Base-by-base conservation (phyloP, 1,140 invertebrate genomes). In the Formica selysi region DNA sequence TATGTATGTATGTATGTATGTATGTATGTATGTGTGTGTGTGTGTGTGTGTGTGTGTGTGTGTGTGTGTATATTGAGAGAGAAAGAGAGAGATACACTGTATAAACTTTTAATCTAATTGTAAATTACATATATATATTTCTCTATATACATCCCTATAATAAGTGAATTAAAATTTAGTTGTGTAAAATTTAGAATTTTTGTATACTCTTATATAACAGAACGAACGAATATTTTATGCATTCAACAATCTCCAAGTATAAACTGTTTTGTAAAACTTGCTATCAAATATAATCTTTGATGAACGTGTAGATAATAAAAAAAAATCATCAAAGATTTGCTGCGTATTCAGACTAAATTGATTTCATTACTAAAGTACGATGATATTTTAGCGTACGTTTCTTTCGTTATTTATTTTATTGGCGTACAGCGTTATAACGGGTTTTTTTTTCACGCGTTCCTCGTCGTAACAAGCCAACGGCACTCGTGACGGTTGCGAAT, bases 81-180 rank as follows among this genome's bases (percentile, higher is more conserved):
- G 38, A 44, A 44, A 44, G 10, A 11, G 22, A 51, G 71, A 57
- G 3, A 5, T 26, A 22, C 41, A 61, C 8, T 51, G 38, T 78
- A 36, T 51, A 44, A 51, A 79, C 26, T 79, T 61, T 76, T 78
- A 78, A 78, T 67, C 36, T 67, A 67, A 67, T 51, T 36, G n/a
- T 67, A 78, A 65, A 38, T 79, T 32, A 44, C 8, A 22, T 29
- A 32, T 8, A 22, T 59, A 32, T 29, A 79, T n/a, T 22, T 29
- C n/a, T 29, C 19, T 36, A 19, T 67, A 11, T 79, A 29, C 19
- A 78, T 65, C 38, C 6, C 19, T 65, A 13, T 51, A 79, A 79
- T 67, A 67, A 79, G 19, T n/a, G 13, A 38, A 65, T 36, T 65
- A 51, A 36, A 36, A 76, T 6, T 32, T 62, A 29, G 16, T 44